phyloP scores from a whole-genome alignment of 2,797 vertebrate species.

The Tauraco hartlaubi region DNA sequence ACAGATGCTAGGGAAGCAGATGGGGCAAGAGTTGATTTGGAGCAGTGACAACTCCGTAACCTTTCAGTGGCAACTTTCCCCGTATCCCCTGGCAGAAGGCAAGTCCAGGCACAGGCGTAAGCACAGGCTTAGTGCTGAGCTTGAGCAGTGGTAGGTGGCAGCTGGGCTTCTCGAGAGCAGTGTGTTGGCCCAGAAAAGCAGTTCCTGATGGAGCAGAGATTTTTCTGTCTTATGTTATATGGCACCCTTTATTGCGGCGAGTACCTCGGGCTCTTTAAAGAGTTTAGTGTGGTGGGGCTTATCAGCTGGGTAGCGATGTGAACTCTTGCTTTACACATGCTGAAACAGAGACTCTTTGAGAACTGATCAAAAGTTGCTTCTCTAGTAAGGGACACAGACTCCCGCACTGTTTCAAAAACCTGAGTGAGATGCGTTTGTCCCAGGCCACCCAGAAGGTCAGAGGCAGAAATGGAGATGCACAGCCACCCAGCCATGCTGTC shows the following conservation, averaged over 20 bases:
- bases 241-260: neutral
- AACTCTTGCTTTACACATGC: neutral
- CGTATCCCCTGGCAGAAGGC: neutral
- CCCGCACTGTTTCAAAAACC: neutral
- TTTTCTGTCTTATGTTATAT: neutral
- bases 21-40: conserved; percentile 57
- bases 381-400: neutral
- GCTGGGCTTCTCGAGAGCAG: neutral
- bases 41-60: conserved; percentile 40
- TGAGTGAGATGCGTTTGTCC: neutral
- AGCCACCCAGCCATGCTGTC: fast-evolving
- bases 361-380: neutral
- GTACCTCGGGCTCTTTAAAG: neutral
- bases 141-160: neutral
- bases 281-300: neutral
- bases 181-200: neutral
- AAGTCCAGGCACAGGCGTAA: neutral
- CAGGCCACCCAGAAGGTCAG: neutral
- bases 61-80: neutral
- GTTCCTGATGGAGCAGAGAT: fast-evolving
- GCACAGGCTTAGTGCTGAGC: fast-evolving
- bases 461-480: too few species aligned
- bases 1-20: conserved; percentile 58
- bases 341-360: neutral
- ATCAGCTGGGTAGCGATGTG: neutral